Conservation (phyloP, 2,113 vertebrate genomes). For the Pseudopipra pipra region DNA sequence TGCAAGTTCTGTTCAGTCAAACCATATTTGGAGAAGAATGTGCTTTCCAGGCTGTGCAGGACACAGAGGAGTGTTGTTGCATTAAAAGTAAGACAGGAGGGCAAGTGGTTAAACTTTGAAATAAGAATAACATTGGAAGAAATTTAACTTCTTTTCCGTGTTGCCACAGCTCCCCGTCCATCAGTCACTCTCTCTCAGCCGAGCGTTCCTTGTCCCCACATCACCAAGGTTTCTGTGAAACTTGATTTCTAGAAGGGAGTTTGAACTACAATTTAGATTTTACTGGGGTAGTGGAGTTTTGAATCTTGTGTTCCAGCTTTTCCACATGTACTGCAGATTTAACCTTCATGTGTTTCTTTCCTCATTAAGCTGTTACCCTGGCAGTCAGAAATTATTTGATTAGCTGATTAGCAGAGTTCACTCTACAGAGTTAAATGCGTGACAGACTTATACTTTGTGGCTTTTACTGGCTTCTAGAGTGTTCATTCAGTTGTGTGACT, state of each 20-base stretch:
- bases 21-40: slow-evolving; percentile 48
- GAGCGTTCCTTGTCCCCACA: neutral
- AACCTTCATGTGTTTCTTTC: neutral
- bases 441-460: neutral
- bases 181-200: accelerated
- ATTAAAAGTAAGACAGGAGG: neutral
- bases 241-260: neutral
- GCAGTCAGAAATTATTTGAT: neutral
- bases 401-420: neutral
- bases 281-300: neutral
- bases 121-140: neutral
- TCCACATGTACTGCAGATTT: neutral
- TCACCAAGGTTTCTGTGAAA: neutral
- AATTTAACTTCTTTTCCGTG: neutral
- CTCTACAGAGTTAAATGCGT: neutral
- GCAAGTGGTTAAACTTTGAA: neutral
- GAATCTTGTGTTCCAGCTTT: neutral
- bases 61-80: neutral
- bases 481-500: neutral
- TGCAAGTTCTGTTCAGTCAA: neutral
- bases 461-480: neutral
- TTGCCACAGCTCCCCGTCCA: neutral
- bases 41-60: neutral
- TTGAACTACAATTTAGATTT: neutral
- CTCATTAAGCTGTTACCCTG: neutral